A percentile compares a stretch with the other conserved stretches of the same genome.
These are phyloP conservation scores for Drosophila parabipectinata DNA, from an alignment of 1,140 invertebrate genomes.

Conservation along the genomic window DNA sequence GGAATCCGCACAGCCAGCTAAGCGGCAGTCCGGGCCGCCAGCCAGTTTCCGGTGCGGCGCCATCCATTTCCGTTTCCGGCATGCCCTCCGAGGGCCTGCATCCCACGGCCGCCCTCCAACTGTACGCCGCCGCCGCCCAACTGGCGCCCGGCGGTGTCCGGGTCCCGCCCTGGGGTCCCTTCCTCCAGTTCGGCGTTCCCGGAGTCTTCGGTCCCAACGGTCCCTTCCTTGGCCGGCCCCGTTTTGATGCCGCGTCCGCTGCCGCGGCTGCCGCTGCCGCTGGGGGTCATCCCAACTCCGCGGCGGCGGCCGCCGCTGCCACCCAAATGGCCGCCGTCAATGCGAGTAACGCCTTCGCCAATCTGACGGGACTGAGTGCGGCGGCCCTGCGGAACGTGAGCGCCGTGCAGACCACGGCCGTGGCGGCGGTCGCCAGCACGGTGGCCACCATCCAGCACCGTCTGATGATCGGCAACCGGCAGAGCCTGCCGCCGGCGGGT, in stretches of 20 bases:
- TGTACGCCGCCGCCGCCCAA: slow-evolving; percentile 86
- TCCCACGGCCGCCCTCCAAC: slow-evolving; percentile 85
- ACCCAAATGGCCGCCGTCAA: slow-evolving; percentile 79
- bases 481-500: slow-evolving; percentile 76
- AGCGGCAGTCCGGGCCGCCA: slow-evolving; percentile 1
- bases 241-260: slow-evolving; percentile 60
- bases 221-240: slow-evolving; percentile 75
- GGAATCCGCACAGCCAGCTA: neutral
- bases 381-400: slow-evolving; percentile 78
- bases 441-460: slow-evolving; percentile 82
- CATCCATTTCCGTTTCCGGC: slow-evolving; percentile 20
- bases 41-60: slow-evolving; percentile 6
- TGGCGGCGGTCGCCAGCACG: slow-evolving; percentile 76
- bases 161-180: slow-evolving; percentile 85
- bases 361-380: slow-evolving; percentile 80
- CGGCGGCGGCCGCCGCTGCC: slow-evolving; percentile 71
- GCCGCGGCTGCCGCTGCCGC: slow-evolving; percentile 28
- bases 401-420: slow-evolving; percentile 76
- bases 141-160: slow-evolving; percentile 85
- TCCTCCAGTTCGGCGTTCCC: slow-evolving; percentile 86
- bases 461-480: slow-evolving; percentile 80
- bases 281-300: slow-evolving; percentile 52
- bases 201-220: slow-evolving; percentile 83
- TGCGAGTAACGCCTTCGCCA: slow-evolving; percentile 81
- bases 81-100: slow-evolving; percentile 84